Evolutionary conservation across 2,888 invertebrate species (phyloP), one percentile per base, ranked within the genome.

Genomic region (Polia nebulosa): DNA sequence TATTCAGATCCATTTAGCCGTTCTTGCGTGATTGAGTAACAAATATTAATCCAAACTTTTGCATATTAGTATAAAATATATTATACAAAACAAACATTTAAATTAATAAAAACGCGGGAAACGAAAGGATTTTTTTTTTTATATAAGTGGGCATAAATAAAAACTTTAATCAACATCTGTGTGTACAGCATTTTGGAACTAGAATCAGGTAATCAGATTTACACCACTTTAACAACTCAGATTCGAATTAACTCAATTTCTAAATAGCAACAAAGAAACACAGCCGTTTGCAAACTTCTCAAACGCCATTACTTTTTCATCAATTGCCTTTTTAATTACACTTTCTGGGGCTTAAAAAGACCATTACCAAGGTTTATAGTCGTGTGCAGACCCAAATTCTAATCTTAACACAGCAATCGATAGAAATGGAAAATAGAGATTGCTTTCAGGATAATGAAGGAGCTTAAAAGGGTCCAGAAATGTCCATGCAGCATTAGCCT

Each of bases 391-490:
- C 83, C 85, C 85, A 81, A 88, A 87, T 86, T 87, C 87, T 88
- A 91, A 90, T 91, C 91, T 90, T 81, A 86, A 86, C 75, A 81
- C 84, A 81, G 82, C 86, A 85, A 91, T 91, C 90, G 87, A 91
- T 89, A 84, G 80, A 79, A 91, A 89, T 85, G 85, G 85, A 79
- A 89, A 88, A 89, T 89, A 88, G 87, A 89, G 88, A 91, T 90
- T 91, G 87, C 89, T 90, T 90, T 90, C 84, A 88, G 82, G 87
- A 87, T 90, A 91, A 92, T 91, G 88, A 91, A 88, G 87, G 87
- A 83, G 85, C 88, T 91, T 88, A 88, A 87, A 88, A 89, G 89
- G 91, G 90, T 88, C 88, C 86, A 86, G 84, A 86, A 89, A 88
- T 87, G 90, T 92, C 89, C 87, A 87, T 84, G 76, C 63, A 82